phyloP scores from a whole-genome alignment of 2,113 vertebrate species.

The Chlorodrepanis virens region DNA sequence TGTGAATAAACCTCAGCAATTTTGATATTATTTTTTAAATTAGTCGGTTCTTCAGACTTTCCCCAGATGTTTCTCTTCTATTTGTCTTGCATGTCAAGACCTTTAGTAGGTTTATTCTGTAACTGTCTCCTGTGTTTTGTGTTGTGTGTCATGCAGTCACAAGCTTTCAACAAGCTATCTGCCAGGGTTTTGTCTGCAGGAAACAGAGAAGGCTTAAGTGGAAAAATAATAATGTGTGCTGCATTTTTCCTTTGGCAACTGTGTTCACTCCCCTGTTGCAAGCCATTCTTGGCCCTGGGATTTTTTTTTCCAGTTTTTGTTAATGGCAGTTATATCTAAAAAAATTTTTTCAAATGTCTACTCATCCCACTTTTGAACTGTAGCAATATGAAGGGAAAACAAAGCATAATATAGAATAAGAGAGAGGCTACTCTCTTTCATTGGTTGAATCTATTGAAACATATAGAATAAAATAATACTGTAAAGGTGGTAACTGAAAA shows the following conservation, averaged over 20 bases:
- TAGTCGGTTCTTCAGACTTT: neutral
- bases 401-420: neutral
- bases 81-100: neutral
- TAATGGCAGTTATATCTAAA: neutral
- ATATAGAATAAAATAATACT: neutral
- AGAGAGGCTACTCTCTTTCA: neutral
- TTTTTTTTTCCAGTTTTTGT: neutral
- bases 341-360: neutral
- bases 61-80: neutral
- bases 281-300: neutral
- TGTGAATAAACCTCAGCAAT: neutral
- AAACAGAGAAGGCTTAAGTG: neutral
- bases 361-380: neutral
- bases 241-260: neutral
- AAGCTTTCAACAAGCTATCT: neutral
- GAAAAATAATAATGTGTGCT: neutral
- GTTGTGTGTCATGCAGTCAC: neutral
- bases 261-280: neutral
- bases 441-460: neutral
- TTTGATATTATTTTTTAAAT: neutral
- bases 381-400: neutral
- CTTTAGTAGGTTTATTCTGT: neutral
- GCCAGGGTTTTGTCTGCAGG: neutral
- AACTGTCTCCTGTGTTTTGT: neutral
- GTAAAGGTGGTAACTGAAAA: neutral